A percentile compares a stretch with the other conserved stretches of the same genome.
phyloP scores from a whole-genome alignment of 2,888 invertebrate species.

The Shargacucullia verbasci region DNA sequence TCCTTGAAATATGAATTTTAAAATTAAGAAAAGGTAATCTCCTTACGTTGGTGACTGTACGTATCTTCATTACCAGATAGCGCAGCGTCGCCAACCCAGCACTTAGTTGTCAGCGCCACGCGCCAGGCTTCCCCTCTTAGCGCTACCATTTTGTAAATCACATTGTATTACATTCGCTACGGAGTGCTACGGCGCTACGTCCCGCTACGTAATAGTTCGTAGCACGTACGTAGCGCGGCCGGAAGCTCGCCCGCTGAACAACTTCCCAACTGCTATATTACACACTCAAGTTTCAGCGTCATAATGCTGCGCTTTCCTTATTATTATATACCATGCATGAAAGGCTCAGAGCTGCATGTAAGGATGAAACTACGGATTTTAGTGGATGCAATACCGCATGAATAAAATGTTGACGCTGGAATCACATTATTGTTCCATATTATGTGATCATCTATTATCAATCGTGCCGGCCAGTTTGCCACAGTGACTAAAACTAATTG shows the following conservation, averaged over 20 bases:
- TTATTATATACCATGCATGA: conserved; percentile 1
- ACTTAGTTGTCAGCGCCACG: background rate
- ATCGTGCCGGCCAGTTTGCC: conserved; percentile 1
- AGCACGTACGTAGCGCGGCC: conserved; percentile 9
- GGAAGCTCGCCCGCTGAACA: conserved; percentile 11
- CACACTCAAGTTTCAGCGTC: conserved; percentile 13
- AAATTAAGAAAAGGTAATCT: too few species aligned
- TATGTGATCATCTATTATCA: background rate
- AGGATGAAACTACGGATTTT: background rate
- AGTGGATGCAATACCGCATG: background rate
- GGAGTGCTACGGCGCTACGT: conserved; percentile 20
- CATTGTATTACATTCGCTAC: conserved; percentile 5
- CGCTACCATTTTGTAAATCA: conserved; percentile 5
- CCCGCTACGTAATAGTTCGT: conserved; percentile 6
- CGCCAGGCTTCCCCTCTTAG: background rate
- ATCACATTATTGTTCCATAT: conserved; percentile 3
- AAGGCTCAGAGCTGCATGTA: background rate
- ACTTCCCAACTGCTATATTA: conserved; percentile 21
- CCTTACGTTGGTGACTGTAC: too few species aligned
- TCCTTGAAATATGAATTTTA: too few species aligned
- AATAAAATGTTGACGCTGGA: conserved; percentile 4
- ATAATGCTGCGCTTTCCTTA: conserved; percentile 2
- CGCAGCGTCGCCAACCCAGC: background rate
- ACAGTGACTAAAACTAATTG: conserved; percentile 7
- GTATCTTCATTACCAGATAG: conserved; percentile 1